Evolutionary conservation across 2,797 vertebrate species (phyloP), one percentile per base, ranked within the genome.

Genomic region (Limnodromus scolopaceus): DNA sequence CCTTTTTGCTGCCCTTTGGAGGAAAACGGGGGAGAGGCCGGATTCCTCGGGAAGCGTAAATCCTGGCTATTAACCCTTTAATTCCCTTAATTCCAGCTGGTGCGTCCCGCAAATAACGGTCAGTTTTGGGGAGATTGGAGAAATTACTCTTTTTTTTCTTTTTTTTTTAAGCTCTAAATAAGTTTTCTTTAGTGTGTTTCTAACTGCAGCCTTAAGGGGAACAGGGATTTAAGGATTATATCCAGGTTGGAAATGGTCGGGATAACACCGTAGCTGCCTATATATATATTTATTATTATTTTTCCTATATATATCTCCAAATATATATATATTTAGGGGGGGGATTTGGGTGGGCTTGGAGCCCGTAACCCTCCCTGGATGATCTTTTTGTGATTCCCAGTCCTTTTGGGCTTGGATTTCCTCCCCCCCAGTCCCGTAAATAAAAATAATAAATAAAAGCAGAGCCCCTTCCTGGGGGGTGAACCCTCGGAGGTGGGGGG

Each of bases 161-260:
- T n/a, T n/a, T n/a, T n/a, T n/a, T n/a, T n/a, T n/a, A n/a, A 7
- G 15, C 9, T 19, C 19, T 7, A 54, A 36, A 34, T 30, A 4
- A 3, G 1, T 10, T 34, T 41, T 22, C 30, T 53, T n/a, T 13
- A 22, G 36, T 30, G 2, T 5, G 0, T 41, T 43, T 53, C 38
- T 41, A 2, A 3, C 22, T 17, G 58, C 17, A 5, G 1, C 2
- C 18, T 17, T 39, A 16, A 4, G 1, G 10, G 38, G 48, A 36
- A 23, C 23, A 30, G 41, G 25, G 30, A 0, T 8, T 4, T 6
- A 5, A 0, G 39, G 69, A 4, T 60, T 39, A 10, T 3, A 15
- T 16, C 48, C 34, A 2, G 30, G 0, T 2, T 6, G 55, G 54
- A 34, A 41, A 24, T 6, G 16, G 27, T 13, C 3, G 17, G 2